phyloP scores from a whole-genome alignment of 2,797 vertebrate species.

The Zonotrichia albicollis region DNA sequence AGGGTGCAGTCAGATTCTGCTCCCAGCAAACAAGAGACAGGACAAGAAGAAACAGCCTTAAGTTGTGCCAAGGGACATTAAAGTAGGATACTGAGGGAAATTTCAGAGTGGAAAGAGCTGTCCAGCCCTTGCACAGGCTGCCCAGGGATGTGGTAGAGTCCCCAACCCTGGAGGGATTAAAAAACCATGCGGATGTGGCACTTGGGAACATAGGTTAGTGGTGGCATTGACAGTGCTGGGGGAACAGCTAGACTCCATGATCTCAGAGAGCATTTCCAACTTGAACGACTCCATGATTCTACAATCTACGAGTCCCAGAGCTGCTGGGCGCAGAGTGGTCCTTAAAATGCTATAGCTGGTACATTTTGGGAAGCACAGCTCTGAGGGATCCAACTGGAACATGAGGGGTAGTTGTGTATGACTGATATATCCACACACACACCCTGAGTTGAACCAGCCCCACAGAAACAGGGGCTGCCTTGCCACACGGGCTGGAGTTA shows the following conservation, averaged over 20 bases:
- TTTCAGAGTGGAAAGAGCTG: background rate
- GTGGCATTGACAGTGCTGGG: background rate
- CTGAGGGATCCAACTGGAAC: background rate
- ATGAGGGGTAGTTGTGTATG: rapidly evolving
- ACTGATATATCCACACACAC: rapidly evolving
- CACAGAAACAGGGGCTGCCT: rapidly evolving
- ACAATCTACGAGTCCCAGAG: background rate
- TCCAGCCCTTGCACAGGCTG: background rate
- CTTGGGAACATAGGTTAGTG: background rate
- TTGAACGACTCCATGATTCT: rapidly evolving
- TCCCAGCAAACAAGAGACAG: background rate
- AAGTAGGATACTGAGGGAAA: background rate
- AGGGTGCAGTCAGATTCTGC: background rate
- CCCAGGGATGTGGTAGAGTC: background rate
- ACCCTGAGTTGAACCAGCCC: rapidly evolving
- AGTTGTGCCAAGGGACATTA: background rate
- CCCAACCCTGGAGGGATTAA: background rate
- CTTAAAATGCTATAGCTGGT: rapidly evolving
- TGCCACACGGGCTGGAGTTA: background rate
- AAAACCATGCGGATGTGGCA: background rate
- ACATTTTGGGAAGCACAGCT: background rate
- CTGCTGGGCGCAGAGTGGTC: background rate
- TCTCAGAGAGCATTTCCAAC: background rate
- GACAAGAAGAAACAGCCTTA: background rate
- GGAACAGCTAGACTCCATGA: background rate